A percentile compares a stretch with the other conserved stretches of the same genome.
These are phyloP conservation scores for Escarpia spicata DNA, from an alignment of 2,888 invertebrate genomes.

Conservation along the genomic window DNA sequence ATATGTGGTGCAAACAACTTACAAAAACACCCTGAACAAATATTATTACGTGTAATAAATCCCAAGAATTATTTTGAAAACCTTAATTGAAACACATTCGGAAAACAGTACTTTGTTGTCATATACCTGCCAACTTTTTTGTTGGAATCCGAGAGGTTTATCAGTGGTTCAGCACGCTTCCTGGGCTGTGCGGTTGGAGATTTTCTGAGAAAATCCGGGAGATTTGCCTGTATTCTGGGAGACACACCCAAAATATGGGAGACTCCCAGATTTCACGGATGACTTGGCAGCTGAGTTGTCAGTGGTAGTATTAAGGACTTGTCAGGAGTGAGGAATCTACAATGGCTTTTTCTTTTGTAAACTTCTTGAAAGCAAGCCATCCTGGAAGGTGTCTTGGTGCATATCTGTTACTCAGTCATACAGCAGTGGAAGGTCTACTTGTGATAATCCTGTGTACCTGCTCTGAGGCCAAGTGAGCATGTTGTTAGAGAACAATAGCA, in stretches of 20 bases:
- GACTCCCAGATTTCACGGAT: no score
- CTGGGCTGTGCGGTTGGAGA: no score
- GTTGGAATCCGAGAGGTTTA: no score
- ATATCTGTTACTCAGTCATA: neutral
- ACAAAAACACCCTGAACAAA: neutral
- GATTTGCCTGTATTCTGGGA: no score
- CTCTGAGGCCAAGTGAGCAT: neutral
- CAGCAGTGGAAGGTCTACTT: neutral
- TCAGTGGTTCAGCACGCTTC: no score
- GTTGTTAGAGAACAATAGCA: neutral
- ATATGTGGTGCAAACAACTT: neutral
- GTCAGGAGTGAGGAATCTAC: neutral
- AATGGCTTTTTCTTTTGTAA: neutral
- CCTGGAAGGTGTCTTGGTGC: neutral
- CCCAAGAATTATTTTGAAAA: neutral
- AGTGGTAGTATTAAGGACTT: neutral
- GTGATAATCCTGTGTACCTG: neutral
- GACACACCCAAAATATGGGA: no score
- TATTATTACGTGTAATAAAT: neutral
- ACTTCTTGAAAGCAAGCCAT: neutral
- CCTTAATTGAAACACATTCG: neutral
- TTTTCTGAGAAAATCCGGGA: no score
- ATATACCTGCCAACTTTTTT: no score
- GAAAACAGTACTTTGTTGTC: neutral
- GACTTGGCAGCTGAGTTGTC: no score